Evolutionary conservation across 2,113 vertebrate species (phyloP).

Genomic region (Oncorhynchus mykiss): DNA sequence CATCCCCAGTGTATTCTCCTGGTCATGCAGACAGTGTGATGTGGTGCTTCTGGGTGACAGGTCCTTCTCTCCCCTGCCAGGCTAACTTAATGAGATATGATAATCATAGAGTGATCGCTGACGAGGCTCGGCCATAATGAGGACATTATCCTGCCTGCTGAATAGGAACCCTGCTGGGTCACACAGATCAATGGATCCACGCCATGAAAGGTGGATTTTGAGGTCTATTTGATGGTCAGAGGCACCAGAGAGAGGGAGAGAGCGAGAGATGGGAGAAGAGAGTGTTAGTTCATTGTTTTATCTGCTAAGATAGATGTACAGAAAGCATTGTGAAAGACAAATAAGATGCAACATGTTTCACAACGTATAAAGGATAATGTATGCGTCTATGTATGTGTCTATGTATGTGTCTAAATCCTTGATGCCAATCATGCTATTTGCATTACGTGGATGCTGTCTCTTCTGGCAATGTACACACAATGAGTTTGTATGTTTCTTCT

Average conservation of each 20-base stretch:
- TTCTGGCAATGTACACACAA: too few species aligned
- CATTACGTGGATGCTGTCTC: too few species aligned
- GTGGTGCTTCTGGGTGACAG: constrained; percentile 51
- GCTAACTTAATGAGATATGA: constrained; percentile 72
- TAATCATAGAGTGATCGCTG: constrained; percentile 71
- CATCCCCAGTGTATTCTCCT: not conserved
- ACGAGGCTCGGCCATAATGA: constrained; percentile 69
- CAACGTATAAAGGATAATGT: too few species aligned
- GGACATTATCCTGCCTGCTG: constrained; percentile 69
- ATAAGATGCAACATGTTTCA: not conserved
- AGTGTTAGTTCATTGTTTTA: not conserved
- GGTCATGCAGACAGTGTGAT: not conserved
- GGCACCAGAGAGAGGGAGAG: constrained; percentile 11
- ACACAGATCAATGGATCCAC: constrained; percentile 65
- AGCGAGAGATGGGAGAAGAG: constrained; percentile 7
- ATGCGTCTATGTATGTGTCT: too few species aligned
- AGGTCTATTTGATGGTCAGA: constrained; percentile 51
- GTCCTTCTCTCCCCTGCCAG: constrained; percentile 65
- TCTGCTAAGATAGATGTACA: not conserved
- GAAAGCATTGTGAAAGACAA: not conserved
- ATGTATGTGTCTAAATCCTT: too few species aligned
- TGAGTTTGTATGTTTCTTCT: too few species aligned
- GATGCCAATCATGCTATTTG: too few species aligned
- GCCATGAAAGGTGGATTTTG: constrained; percentile 62
- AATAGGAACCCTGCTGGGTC: constrained; percentile 58